Evolutionary conservation across 1,140 invertebrate species (phyloP), one percentile per base, ranked within the genome.

Genomic region (Diorhabda sublineata): DNA sequence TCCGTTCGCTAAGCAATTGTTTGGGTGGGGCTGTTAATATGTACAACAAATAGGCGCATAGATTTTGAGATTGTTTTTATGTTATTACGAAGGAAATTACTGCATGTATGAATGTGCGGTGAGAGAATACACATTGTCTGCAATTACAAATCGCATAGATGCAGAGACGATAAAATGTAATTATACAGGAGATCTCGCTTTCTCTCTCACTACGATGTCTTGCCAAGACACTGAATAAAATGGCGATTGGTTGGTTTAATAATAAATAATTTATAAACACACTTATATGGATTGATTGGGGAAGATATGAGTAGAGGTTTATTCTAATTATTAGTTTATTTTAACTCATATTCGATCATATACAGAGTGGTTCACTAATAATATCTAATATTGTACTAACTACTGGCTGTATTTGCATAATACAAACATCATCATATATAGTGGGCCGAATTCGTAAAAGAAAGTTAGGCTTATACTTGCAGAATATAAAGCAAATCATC

Each of bases 41-140:
- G 56, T 41, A 58, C 44, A 69, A 69, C 68, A 69, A 69, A 69
- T 69, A 64, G 59, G 61, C 61, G 61, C 41, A 69, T 64, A 69
- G 63, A 64, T 69, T 68, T 62, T 62, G 59, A 60, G 57, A 67
- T 67, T 60, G 65, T 67, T 67, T 67, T 59, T 60, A 43, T 59
- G 58, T 45, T 26, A 26, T 26, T 60, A 67, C 41, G 58, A 60
- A 44, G 65, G 42, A 67, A 67, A 67, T 67, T 60, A 45, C 43
- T 45, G 64, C 11, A 52, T 52, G 47, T 52, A 52, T 52, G 47
- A 44, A 44, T 62, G 61, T 65, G 64, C 52, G 58, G 65, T 67
- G 65, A 67, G 65, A 67, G 58, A 60, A 45, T 67, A 60, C 57
- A 56, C 65, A 67, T 67, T 67, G 65, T 67, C 58, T 67, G 65